Evolutionary conservation across 1,140 invertebrate genomes (phyloP), one percentile per base, ranked within the genome.

Genomic region (Macrobrachium nipponense): DNA sequence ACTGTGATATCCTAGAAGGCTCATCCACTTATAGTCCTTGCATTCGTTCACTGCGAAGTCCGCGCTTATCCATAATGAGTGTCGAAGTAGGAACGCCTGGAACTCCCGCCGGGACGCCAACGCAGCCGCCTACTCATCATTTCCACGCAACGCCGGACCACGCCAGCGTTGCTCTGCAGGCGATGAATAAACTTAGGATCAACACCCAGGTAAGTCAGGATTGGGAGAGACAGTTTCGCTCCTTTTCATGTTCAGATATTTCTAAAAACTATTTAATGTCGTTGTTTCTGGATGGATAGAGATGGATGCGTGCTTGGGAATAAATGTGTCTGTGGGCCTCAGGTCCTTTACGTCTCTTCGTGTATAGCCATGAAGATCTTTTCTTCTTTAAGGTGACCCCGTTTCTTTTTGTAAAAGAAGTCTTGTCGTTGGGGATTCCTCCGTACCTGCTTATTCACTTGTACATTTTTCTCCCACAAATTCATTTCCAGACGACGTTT

Each of bases 141-240:
- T 85, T 85, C 83, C 83, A 85, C 66, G 44, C 76, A 58, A 85
- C 83, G 23, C 83, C 83, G 12, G 83, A 85, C 83, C 83, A 85
- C 76, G 83, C 83, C 77, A 27, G 61, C 66, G 66, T 66, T 11
- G 83, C 83, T 20, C 83, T 85, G n/a, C 76, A 78, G 8, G 83
- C 83, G 17, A 85, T 85, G 83, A 85, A 85, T 64, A 85, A 85
- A 61, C 83, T 85, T 36, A 60, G 83, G 64, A 72, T 79, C 3
- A 85, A 85, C 36, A 70, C 83, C 4, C 83, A 85, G 83, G 83
- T 85, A 23, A 72, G 83, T 43, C 10, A 12, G 18, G 43, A 8
- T 44, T 43, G 3, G 1, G 12, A 6, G 51, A 51, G 51, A 51
- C 0, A 51, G 51, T 51, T 51, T 70, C 18, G 18, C 23, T 23